phyloP scores from a whole-genome alignment of 1,140 invertebrate genomes.

The Melipona quadrifasciata region DNA sequence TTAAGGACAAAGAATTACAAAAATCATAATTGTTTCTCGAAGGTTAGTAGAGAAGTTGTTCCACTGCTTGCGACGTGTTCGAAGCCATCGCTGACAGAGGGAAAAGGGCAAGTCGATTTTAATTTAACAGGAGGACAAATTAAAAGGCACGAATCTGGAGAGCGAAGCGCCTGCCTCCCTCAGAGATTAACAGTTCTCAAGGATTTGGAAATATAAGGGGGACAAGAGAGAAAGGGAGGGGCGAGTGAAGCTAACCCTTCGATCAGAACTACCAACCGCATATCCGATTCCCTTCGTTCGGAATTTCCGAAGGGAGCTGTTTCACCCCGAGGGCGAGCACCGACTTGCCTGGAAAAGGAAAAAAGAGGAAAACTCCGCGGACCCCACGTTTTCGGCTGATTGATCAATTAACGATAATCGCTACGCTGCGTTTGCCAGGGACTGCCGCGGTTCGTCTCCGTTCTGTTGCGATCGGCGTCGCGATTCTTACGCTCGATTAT shows the following conservation, averaged over 20 bases:
- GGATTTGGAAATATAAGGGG: constrained; percentile 32
- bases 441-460: not conserved
- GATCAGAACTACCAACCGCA: constrained; percentile 45
- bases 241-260: constrained; percentile 43
- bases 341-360: not conserved
- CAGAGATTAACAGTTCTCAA: constrained; percentile 62
- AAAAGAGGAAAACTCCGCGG: not conserved
- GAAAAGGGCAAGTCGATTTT: constrained; percentile 65
- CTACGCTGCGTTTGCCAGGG: not conserved
- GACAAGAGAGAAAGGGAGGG: not conserved
- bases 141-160: constrained; percentile 66
- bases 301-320: constrained; percentile 38
- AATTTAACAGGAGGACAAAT: constrained; percentile 66
- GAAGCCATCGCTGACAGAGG: not conserved
- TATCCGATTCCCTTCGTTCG: constrained; percentile 53
- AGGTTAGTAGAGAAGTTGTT: no score
- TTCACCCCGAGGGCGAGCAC: not conserved
- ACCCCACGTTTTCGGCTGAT: constrained; percentile 6
- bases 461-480: not conserved
- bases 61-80: not conserved
- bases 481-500: not conserved
- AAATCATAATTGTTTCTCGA: no score
- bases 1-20: no score
- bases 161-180: constrained; percentile 35
- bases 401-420: constrained; percentile 29